Conservation (phyloP, 1,140 invertebrate species). For the Lasioglossum baleicum region DNA sequence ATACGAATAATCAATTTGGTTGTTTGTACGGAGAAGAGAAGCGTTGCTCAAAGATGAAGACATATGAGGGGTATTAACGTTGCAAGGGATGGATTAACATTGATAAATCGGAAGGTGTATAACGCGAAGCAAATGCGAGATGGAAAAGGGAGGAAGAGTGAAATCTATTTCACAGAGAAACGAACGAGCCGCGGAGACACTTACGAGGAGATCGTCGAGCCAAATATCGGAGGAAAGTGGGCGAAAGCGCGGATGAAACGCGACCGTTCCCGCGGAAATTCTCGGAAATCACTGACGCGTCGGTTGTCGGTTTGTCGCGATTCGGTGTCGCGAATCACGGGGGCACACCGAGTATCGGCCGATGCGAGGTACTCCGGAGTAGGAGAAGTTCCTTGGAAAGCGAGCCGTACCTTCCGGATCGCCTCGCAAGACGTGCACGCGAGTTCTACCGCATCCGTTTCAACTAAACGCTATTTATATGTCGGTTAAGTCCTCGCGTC, state of each 20-base stretch:
- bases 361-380: neutral
- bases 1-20: too few species aligned
- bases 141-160: too few species aligned
- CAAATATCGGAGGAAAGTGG: neutral
- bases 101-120: too few species aligned
- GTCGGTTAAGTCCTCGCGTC: slow-evolving; percentile 68
- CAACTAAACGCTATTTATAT: slow-evolving; percentile 74
- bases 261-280: slow-evolving; percentile 29
- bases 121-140: too few species aligned
- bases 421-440: slow-evolving; percentile 63
- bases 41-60: too few species aligned
- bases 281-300: slow-evolving; percentile 31
- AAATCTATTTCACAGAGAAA: too few species aligned
- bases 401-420: slow-evolving; percentile 65
- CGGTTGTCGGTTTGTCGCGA: too few species aligned
- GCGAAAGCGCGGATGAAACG: neutral
- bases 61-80: too few species aligned
- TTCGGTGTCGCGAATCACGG: slow-evolving; percentile 19
- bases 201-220: neutral
- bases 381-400: slow-evolving; percentile 55
- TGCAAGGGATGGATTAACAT: too few species aligned
- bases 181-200: neutral
- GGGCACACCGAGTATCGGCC: neutral
- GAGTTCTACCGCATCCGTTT: slow-evolving; percentile 68
- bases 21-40: too few species aligned